Evolutionary conservation across 2,797 vertebrate species (phyloP).

Genomic region (Syngnathus acus): DNA sequence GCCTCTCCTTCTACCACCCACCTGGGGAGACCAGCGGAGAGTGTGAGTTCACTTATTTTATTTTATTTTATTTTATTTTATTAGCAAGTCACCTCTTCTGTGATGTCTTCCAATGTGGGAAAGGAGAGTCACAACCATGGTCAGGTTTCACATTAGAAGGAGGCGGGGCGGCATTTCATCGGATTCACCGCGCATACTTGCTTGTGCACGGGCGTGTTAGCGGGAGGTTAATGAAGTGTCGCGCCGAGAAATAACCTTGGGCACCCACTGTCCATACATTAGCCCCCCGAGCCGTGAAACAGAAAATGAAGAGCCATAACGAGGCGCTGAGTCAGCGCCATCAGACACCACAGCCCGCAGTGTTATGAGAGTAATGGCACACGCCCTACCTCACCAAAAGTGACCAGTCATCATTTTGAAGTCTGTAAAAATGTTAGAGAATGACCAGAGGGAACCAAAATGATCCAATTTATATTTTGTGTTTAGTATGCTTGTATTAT

Average conservation of each 20-base stretch:
- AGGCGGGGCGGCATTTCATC: conserved; percentile 23
- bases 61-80: too few relatives aligned
- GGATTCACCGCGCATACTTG: conserved; percentile 23
- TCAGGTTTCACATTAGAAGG: neutral
- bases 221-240: conserved; percentile 66
- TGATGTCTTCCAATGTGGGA: neutral
- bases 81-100: neutral
- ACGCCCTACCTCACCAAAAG: conserved; percentile 23
- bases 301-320: conserved; percentile 68
- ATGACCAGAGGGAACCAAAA: neutral
- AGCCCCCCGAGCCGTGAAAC: conserved; percentile 58
- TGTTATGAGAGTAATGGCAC: conserved; percentile 52
- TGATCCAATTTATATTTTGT: neutral
- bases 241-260: conserved; percentile 65
- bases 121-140: neutral
- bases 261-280: conserved; percentile 61
- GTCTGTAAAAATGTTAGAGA: conserved; percentile 22
- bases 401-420: conserved; percentile 45
- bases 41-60: conserved; percentile 65
- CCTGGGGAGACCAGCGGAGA: conserved; percentile 81
- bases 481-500: neutral
- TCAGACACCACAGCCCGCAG: conserved; percentile 28
- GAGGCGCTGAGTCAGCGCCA: conserved; percentile 68
- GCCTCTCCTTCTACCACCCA: conserved; percentile 94
- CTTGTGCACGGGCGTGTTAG: conserved; percentile 21